A percentile compares a stretch with the other conserved stretches of the same genome.
Conservation (phyloP, 2,797 vertebrate species). For the Sparidentex hasta region DNA sequence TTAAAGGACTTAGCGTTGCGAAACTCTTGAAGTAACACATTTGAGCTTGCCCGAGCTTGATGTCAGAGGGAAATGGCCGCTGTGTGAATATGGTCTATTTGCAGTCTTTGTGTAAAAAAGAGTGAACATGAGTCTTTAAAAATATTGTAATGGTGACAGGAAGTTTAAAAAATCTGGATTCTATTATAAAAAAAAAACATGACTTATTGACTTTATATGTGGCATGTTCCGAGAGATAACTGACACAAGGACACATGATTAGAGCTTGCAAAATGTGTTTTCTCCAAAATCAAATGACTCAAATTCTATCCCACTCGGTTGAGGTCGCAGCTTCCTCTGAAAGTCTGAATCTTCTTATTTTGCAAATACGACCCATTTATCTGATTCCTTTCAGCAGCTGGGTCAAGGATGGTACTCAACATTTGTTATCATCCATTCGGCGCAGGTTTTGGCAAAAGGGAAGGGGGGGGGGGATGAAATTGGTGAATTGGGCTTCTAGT, state of each 20-base stretch:
- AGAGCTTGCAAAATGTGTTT: neutral
- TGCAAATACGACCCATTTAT: slow-evolving; percentile 35
- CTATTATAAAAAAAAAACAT: neutral
- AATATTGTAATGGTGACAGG: neutral
- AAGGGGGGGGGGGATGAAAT: slow-evolving; percentile 53
- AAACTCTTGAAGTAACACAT: too few relatives aligned
- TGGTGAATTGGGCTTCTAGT: slow-evolving; percentile 65
- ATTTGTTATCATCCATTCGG: slow-evolving; percentile 64
- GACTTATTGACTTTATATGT: neutral
- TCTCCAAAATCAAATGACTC: neutral
- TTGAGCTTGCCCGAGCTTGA: too few relatives aligned
- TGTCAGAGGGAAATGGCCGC: too few relatives aligned
- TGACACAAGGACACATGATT: neutral
- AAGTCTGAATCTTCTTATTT: slow-evolving; percentile 33
- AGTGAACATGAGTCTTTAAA: neutral
- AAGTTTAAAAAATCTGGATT: neutral
- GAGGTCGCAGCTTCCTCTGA: neutral
- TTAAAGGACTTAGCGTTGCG: too few relatives aligned
- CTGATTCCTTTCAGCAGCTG: slow-evolving; percentile 32
- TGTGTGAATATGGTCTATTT: too few relatives aligned
- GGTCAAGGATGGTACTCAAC: slow-evolving; percentile 43
- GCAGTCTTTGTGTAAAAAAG: too few relatives aligned
- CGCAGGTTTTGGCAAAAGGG: slow-evolving; percentile 36
- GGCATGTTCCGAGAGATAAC: neutral
- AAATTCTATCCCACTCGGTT: neutral